Evolutionary conservation across 2,888 invertebrate genomes (phyloP), one percentile per base, ranked within the genome.

Genomic region (Eupsilia transversa): DNA sequence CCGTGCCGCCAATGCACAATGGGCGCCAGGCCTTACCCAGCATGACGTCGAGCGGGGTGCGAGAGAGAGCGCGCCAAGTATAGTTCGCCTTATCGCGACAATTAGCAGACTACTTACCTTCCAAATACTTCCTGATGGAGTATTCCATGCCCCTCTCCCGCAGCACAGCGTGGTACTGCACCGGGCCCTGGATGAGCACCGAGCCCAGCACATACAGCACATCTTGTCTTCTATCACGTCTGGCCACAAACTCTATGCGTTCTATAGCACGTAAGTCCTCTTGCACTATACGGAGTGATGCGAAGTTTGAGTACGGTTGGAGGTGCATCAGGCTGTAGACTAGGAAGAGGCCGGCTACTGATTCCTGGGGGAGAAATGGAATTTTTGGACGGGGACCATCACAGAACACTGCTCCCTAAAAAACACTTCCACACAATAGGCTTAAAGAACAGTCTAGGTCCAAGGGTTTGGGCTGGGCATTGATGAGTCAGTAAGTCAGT

Each of bases 341-440:
- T 5, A 96, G 83, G 81, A 95, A 96, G 0, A 96, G 84, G 0
- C 95, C 95, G 0, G 92, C 91, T 72, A 96, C 91, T 2, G 92
- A 90, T 77, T 93, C 92, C 96, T 96, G 88, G 30, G 30, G n/a
- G 0, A 57, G n/a, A 56, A 52, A 49, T 5, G 0, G 33, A 33
- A 2, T 9, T 14, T 35, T 60, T n/a, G n/a, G n/a, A n/a, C n/a
- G n/a, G n/a, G n/a, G n/a, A n/a, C n/a, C n/a, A n/a, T n/a, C n/a
- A n/a, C n/a, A n/a, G n/a, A n/a, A n/a, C n/a, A n/a, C n/a, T n/a
- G n/a, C n/a, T n/a, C n/a, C n/a, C n/a, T n/a, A n/a, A n/a, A n/a
- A n/a, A n/a, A n/a, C n/a, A n/a, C n/a, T n/a, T n/a, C n/a, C n/a
- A n/a, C n/a, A n/a, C n/a, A n/a, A n/a, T n/a, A n/a, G n/a, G n/a